phyloP scores from a whole-genome alignment of 2,888 invertebrate genomes.

The Drosophila setosimentum region DNA sequence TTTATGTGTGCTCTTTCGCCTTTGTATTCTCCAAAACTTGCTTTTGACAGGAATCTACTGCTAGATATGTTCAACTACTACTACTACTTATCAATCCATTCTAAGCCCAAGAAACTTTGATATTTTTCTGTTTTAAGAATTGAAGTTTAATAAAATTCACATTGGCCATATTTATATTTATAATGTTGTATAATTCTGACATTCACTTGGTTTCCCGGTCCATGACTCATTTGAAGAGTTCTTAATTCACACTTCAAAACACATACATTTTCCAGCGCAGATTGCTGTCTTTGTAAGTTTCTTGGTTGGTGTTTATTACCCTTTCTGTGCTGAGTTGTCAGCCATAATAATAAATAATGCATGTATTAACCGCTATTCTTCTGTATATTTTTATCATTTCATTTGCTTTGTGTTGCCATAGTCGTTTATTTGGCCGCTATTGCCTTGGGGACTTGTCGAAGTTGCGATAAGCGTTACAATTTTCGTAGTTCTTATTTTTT shows the following conservation, averaged over 20 bases:
- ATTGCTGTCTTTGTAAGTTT: neutral
- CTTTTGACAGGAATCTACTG: neutral
- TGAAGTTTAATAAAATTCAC: neutral
- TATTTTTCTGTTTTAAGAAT: too few species aligned
- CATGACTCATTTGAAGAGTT: neutral
- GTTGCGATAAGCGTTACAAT: conserved; percentile 40
- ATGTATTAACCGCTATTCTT: conserved; percentile 28
- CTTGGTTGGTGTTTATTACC: conserved; percentile 8
- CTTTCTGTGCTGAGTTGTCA: conserved; percentile 22
- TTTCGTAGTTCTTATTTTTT: conserved; percentile 10
- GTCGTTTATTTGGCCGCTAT: conserved; percentile 10
- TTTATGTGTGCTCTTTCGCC: neutral
- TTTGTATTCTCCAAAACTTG: neutral
- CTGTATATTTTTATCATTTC: conserved; percentile 27
- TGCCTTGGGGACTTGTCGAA: conserved; percentile 27
- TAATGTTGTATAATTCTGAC: neutral
- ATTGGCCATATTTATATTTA: neutral
- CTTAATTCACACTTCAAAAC: neutral
- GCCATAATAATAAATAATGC: conserved; percentile 14
- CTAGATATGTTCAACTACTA: neutral
- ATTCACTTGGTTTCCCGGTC: neutral
- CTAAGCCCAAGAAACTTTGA: too few species aligned
- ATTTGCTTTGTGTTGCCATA: conserved; percentile 14
- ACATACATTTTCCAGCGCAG: neutral
- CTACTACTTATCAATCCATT: too few species aligned